Percentiles rank a stretch among this genome's conserved stretches.
Evolutionary conservation across 2,113 vertebrate species (phyloP).

Genomic region (Paracanthobrama guichenoti): DNA sequence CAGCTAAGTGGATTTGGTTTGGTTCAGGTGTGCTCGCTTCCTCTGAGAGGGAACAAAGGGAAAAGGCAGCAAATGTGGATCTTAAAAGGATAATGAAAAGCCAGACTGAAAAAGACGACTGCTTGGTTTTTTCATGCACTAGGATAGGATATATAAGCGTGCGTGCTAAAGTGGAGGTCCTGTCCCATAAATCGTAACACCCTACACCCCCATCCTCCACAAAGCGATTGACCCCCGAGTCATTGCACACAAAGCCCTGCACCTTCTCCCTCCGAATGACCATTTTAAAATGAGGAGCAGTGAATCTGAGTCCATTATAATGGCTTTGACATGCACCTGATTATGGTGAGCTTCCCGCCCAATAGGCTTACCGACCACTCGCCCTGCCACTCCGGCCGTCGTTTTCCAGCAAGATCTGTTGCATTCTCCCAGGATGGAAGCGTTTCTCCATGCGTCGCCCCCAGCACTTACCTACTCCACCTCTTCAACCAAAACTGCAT

Average conservation of each 20-base stretch:
- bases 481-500: constrained; percentile 84
- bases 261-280: constrained; percentile 78
- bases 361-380: constrained; percentile 56
- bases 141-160: neutral
- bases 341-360: constrained; percentile 76
- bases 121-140: constrained; percentile 75
- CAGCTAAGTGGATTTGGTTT: neutral
- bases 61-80: constrained; percentile 47
- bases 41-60: constrained; percentile 11
- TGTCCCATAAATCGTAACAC: constrained; percentile 75
- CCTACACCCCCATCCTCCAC: constrained; percentile 54
- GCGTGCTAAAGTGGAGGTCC: constrained; percentile 59
- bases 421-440: constrained; percentile 75
- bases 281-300: constrained; percentile 78
- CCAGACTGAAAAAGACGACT: constrained; percentile 74
- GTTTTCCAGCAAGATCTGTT: constrained; percentile 77
- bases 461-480: constrained; percentile 74
- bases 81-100: constrained; percentile 76
- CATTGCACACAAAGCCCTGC: constrained; percentile 78
- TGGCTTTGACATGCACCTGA: constrained; percentile 78
- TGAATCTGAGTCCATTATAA: constrained; percentile 84
- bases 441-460: constrained; percentile 80
- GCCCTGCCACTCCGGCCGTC: neutral
- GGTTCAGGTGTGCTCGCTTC: constrained; percentile 21
- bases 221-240: constrained; percentile 86